Evolutionary conservation across 1,140 invertebrate genomes (phyloP).

Genomic region (Hycleus cichorii): DNA sequence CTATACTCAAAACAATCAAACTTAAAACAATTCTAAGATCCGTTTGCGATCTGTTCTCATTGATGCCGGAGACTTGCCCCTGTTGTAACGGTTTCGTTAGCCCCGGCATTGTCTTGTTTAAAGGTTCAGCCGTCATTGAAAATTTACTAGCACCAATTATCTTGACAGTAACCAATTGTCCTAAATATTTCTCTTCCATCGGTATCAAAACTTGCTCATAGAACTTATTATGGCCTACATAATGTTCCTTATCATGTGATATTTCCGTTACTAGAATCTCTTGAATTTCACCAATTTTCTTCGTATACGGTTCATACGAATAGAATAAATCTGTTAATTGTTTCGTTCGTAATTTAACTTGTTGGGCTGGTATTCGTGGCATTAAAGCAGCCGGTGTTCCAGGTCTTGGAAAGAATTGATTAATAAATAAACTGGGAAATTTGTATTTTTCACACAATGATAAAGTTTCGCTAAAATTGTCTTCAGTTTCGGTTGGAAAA

Average conservation of each 20-base stretch:
- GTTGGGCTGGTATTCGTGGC: slow-evolving; percentile 68
- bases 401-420: slow-evolving; percentile 94
- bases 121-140: slow-evolving; percentile 70
- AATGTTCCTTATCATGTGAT: slow-evolving; percentile 85
- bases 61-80: slow-evolving; percentile 46
- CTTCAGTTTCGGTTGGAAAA: slow-evolving; percentile 91
- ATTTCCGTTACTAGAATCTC: slow-evolving; percentile 87
- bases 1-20: slow-evolving; percentile 17
- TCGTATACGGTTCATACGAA: slow-evolving; percentile 78
- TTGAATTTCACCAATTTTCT: slow-evolving; percentile 68
- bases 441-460: slow-evolving; percentile 76
- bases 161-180: slow-evolving; percentile 72
- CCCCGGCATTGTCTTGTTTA: slow-evolving; percentile 48
- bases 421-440: slow-evolving; percentile 94
- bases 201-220: slow-evolving; percentile 93
- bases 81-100: slow-evolving; percentile 44
- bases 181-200: slow-evolving; percentile 68
- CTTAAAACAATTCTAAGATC: slow-evolving; percentile 13
- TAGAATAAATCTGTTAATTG: slow-evolving; percentile 84
- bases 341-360: slow-evolving; percentile 88
- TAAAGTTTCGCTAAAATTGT: slow-evolving; percentile 87
- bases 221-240: slow-evolving; percentile 90
- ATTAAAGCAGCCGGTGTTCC: slow-evolving; percentile 93
- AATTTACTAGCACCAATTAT: slow-evolving; percentile 75
- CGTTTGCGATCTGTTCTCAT: background rate